Conservation (phyloP, 2,888 invertebrate genomes). For the Drosophila melanosoma region DNA sequence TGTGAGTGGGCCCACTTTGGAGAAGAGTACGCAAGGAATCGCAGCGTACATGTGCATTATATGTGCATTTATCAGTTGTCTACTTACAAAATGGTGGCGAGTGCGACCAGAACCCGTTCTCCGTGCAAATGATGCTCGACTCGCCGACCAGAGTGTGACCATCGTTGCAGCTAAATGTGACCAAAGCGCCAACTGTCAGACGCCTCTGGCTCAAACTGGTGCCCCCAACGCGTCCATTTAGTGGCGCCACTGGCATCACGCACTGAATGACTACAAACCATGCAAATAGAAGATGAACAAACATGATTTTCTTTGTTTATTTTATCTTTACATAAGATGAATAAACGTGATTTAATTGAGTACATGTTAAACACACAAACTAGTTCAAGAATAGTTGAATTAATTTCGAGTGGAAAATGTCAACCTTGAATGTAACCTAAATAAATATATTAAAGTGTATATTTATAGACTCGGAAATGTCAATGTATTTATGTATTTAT, state of each 20-base stretch:
- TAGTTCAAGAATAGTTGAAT: background rate
- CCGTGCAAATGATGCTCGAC: conserved; percentile 93
- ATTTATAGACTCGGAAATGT: background rate
- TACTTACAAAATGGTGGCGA: conserved; percentile 92
- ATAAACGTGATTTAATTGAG: background rate
- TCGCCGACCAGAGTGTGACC: conserved; percentile 89
- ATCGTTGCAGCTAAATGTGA: conserved; percentile 91
- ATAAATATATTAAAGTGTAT: background rate
- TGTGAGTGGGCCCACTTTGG: conserved; percentile 68
- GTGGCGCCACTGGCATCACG: conserved; percentile 90
- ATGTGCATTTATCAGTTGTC: conserved; percentile 57
- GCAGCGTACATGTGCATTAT: conserved; percentile 62
- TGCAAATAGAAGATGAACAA: background rate
- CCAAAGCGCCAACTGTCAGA: conserved; percentile 92
- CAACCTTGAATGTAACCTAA: background rate
- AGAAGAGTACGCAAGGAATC: conserved; percentile 57
- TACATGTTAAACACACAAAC: background rate
- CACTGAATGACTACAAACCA: conserved; percentile 91
- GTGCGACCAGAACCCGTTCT: conserved; percentile 95
- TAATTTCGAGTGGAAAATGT: background rate
- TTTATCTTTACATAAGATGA: background rate
- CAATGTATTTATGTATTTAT: background rate
- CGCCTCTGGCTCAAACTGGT: conserved; percentile 86
- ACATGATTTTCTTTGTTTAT: background rate
- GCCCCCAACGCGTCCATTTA: conserved; percentile 88